Evolutionary conservation across 2,113 vertebrate genomes (phyloP), one percentile per base, ranked within the genome.

Genomic region (Cyanistes caeruleus): DNA sequence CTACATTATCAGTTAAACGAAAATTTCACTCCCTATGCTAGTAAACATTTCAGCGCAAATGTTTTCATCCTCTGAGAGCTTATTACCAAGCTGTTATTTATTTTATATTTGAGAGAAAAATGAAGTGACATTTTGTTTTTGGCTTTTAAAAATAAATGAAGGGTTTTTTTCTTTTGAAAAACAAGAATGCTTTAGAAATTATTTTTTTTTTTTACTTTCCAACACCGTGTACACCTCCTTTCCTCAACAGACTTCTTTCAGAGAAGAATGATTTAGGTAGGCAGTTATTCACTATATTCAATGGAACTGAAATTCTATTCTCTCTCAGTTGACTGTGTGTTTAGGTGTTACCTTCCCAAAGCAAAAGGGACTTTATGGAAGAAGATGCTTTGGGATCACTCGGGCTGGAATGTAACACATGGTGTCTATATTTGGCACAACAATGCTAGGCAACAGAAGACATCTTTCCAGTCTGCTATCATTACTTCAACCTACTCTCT

Each of bases 401-500:
- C 73, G 49, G 46, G 27, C 59, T 95, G 51, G 53, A 80, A 83
- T 60, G 41, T 43, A 55, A 85, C 51, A 89, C 84, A 74, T 19
- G 15, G 58, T 74, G 37, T 81, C 80, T 95, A 69, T 92, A 89
- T 91, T 94, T 89, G 67, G 49, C 28, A 72, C 53, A 93, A 81
- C 60, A 87, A 83, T 77, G 73, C 76, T 89, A 91, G 62, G 84
- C 73, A 95, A 82, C 82, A 68, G 62, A 81, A 91, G 69, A 82
- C 9, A 25, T 68, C 49, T 89, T 89, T 91, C 39, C 49, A 87
- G 44, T 72, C 62, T 59, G 52, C 27, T 89, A 64, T 91, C 35
- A 67, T 72, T 84, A 51, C 41, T 95, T 81, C 78, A 93, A 24
- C 63, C 85, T 86, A 73, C 55, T 83, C 49, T 35, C 44, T 86